These are phyloP conservation scores for Lipophrys pholis DNA, from an alignment of 2,113 vertebrate genomes.

Conservation along the genomic window DNA sequence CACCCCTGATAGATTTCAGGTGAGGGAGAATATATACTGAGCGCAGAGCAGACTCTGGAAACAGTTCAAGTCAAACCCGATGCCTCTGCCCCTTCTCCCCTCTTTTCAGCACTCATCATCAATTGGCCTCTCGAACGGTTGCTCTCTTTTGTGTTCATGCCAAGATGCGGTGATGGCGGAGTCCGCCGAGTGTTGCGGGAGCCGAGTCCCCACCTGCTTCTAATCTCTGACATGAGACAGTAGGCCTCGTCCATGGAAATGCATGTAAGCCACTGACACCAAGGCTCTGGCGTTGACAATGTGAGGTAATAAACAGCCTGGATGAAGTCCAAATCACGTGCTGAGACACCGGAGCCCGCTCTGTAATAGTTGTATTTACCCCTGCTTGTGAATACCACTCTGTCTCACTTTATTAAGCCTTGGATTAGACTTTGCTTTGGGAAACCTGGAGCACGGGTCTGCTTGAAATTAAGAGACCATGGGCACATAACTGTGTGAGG, in stretches of 20 bases:
- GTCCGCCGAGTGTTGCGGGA: slow-evolving; percentile 32
- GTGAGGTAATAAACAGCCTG: slow-evolving; percentile 56
- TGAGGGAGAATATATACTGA: slow-evolving; percentile 4
- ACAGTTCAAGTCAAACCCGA: slow-evolving; percentile 16
- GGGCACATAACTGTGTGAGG: slow-evolving; percentile 42
- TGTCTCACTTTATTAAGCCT: slow-evolving; percentile 61
- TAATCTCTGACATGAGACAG: slow-evolving; percentile 59
- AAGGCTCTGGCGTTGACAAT: slow-evolving; percentile 53
- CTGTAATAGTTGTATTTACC: slow-evolving; percentile 41
- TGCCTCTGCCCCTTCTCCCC: slow-evolving; percentile 2
- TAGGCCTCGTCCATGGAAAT: slow-evolving; percentile 50
- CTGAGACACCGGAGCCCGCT: slow-evolving; percentile 28
- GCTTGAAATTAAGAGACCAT: slow-evolving; percentile 55
- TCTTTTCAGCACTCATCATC: slow-evolving; percentile 63
- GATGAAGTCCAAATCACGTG: slow-evolving; percentile 46
- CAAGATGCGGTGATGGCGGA: slow-evolving; percentile 50
- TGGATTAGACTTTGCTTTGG: slow-evolving; percentile 43
- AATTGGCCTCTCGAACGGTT: slow-evolving; percentile 35
- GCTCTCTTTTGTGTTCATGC: slow-evolving; percentile 50
- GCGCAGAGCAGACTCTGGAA: slow-evolving; percentile 30
- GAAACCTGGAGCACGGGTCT: slow-evolving; percentile 47
- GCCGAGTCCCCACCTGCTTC: slow-evolving; percentile 55
- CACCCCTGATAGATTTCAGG: slow-evolving; percentile 9
- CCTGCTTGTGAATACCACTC: slow-evolving; percentile 42
- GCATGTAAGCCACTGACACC: slow-evolving; percentile 49